phyloP scores from a whole-genome alignment of 53 echinoderm and acorn worm species.

The Mesocentrotus franciscanus region DNA sequence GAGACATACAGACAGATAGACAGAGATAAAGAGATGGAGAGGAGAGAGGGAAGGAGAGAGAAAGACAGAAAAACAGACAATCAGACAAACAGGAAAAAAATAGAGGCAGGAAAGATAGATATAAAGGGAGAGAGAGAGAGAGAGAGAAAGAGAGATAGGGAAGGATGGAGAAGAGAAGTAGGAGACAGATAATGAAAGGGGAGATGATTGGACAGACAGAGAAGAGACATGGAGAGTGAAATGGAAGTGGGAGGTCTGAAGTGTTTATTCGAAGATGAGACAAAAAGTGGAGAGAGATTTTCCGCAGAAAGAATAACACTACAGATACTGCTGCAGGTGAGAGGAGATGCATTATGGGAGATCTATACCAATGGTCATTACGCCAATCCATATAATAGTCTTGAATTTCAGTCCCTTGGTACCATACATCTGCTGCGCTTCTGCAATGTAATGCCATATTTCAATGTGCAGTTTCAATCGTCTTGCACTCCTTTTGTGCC shows the following conservation, averaged over 20 bases:
- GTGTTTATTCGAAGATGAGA: conserved; percentile 26
- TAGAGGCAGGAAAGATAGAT: neutral
- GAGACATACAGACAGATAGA: neutral
- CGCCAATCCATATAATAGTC: neutral
- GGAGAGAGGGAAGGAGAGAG: neutral
- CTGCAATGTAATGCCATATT: neutral
- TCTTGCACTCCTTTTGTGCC: no score
- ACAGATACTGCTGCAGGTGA: conserved; percentile 36
- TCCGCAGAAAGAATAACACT: conserved; percentile 10
- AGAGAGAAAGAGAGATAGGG: neutral
- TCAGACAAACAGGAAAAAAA: neutral
- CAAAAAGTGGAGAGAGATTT: conserved; percentile 47
- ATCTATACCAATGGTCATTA: conserved; percentile 25
- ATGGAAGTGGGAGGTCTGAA: neutral
- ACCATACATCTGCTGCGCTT: neutral
- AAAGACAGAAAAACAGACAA: neutral
- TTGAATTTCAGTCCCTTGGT: conserved; percentile 30
- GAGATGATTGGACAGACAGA: neutral
- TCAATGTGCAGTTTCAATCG: no score
- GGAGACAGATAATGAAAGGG: neutral
- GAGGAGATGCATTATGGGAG: conserved; percentile 23
- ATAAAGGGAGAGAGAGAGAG: neutral
- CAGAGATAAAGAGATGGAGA: neutral
- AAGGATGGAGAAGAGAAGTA: no score
- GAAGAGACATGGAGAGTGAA: neutral